Percentiles rank a stretch among this genome's conserved stretches.
phyloP scores from a whole-genome alignment of 2,113 vertebrate species.

The Corythoichthys intestinalis region DNA sequence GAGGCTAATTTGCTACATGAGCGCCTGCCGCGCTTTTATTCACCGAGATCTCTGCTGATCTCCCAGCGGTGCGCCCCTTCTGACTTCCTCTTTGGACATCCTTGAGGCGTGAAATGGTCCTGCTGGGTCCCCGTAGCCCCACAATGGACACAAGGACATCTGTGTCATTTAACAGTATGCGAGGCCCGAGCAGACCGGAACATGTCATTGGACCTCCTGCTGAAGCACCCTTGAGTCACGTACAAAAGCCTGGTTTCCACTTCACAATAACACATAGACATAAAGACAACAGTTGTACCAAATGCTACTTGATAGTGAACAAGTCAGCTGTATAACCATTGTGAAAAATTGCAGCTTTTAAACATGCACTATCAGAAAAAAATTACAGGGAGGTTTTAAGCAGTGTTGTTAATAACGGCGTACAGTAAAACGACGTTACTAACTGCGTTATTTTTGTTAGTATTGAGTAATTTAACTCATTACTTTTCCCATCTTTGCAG shows the following conservation, averaged over 20 bases:
- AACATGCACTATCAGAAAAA: neutral
- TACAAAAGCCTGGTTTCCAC: conserved; percentile 44
- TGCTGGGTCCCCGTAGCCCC: conserved; percentile 40
- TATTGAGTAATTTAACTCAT: too few relatives aligned
- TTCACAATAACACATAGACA: conserved; percentile 41
- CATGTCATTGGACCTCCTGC: conserved; percentile 55
- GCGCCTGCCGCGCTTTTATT: conserved; percentile 44
- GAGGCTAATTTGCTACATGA: conserved; percentile 61
- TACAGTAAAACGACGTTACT: too few relatives aligned
- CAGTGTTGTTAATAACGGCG: too few relatives aligned
- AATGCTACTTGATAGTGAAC: neutral
- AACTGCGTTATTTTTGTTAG: too few relatives aligned
- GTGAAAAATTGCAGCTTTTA: neutral
- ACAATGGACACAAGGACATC: conserved; percentile 57
- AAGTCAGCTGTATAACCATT: neutral
- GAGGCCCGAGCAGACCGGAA: conserved; percentile 46
- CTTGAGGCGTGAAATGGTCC: conserved; percentile 57
- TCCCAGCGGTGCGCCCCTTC: conserved; percentile 45
- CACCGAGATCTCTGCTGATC: conserved; percentile 42
- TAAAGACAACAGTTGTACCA: conserved; percentile 7
- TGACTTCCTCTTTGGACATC: conserved; percentile 54
- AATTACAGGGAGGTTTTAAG: too few relatives aligned
- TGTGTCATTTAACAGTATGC: conserved; percentile 50
- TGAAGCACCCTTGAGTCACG: conserved; percentile 26
- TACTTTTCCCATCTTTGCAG: too few relatives aligned